Evolutionary conservation across 2,113 vertebrate genomes (phyloP).

Genomic region (Oriolus oriolus): DNA sequence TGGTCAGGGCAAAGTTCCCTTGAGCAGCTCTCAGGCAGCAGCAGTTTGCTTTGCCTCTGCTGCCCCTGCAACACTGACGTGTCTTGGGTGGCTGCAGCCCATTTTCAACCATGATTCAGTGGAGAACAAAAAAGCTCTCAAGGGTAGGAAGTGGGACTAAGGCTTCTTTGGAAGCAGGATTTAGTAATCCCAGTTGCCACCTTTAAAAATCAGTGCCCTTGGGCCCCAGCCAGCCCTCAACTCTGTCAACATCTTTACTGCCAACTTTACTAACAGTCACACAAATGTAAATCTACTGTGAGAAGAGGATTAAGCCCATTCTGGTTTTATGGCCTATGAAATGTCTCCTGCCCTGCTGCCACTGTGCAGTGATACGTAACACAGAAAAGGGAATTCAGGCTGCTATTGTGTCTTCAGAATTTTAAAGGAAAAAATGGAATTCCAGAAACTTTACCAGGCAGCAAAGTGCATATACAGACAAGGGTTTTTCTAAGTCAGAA

Average conservation of each 20-base stretch:
- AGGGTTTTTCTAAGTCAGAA: background rate
- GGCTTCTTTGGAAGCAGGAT: conserved; percentile 13
- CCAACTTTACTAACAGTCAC: conserved; percentile 48
- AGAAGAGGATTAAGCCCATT: conserved; percentile 50
- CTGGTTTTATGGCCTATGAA: conserved; percentile 48
- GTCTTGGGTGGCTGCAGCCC: background rate
- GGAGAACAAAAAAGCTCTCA: conserved; percentile 28
- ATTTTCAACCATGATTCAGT: background rate
- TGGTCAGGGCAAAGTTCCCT: too few species aligned
- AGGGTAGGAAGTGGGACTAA: conserved; percentile 16
- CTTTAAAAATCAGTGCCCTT: conserved; percentile 48
- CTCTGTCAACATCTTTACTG: conserved; percentile 51
- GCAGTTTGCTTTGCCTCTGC: background rate
- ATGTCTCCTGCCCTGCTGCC: background rate
- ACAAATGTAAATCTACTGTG: conserved; percentile 52
- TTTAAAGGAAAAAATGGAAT: background rate
- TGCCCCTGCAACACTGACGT: background rate
- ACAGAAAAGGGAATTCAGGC: background rate
- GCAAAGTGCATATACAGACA: background rate
- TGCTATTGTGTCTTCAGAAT: background rate
- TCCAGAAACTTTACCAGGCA: background rate
- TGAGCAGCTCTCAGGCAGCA: background rate
- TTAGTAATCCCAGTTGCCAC: conserved; percentile 19
- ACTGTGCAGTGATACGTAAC: background rate
- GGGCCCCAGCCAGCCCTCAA: conserved; percentile 25